Evolutionary conservation across 2,888 invertebrate species (phyloP).

Genomic region (Dasysyrphus albostriatus): DNA sequence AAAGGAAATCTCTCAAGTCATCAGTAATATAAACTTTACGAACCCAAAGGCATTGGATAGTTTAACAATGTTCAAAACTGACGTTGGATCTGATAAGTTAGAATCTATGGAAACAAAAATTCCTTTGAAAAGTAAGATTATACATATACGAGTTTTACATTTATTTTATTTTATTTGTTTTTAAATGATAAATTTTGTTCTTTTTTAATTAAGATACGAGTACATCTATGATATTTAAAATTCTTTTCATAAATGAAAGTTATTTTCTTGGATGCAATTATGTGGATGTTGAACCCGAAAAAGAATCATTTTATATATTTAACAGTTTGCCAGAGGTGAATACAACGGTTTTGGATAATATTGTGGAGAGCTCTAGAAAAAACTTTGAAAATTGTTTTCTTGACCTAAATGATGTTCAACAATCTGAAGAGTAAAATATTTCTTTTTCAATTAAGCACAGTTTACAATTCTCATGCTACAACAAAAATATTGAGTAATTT

Average conservation of each 20-base stretch:
- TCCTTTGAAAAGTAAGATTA: background rate
- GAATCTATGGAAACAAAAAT: background rate
- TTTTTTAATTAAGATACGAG: too few species aligned
- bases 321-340: background rate
- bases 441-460: too few species aligned
- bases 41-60: background rate
- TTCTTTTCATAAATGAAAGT: background rate
- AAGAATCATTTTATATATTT: background rate
- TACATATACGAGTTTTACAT: too few species aligned
- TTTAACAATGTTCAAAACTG: background rate
- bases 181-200: too few species aligned
- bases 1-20: background rate
- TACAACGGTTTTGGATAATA: background rate
- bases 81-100: rapidly evolving
- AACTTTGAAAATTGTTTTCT: background rate
- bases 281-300: background rate
- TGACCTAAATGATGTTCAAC: background rate
- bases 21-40: background rate
- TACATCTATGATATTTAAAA: background rate
- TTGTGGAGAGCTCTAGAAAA: background rate
- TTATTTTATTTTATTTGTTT: too few species aligned
- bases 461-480: too few species aligned
- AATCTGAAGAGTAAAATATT: background rate
- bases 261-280: background rate
- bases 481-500: too few species aligned